These are phyloP conservation scores for Athalia circularis DNA, from an alignment of 2,888 invertebrate genomes.

Conservation along the genomic window DNA sequence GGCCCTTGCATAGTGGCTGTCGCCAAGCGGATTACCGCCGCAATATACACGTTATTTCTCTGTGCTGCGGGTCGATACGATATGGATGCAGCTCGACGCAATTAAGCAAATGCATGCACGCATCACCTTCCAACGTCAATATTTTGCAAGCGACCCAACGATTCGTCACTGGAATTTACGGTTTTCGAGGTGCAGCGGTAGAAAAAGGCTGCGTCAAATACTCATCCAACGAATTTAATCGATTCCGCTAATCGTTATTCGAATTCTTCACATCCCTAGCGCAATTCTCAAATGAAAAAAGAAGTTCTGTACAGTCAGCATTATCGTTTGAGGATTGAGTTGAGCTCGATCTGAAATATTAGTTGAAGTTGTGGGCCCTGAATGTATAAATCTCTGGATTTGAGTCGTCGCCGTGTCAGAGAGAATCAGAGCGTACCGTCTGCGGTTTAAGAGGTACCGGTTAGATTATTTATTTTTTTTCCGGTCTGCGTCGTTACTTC, in stretches of 20 bases:
- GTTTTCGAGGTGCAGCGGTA: neutral
- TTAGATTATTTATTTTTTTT: conserved; percentile 37
- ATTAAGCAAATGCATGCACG: conserved; percentile 40
- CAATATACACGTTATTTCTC: conserved; percentile 8
- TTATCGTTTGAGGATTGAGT: neutral
- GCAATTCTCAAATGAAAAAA: too few relatives aligned
- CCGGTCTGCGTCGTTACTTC: neutral
- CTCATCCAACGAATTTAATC: neutral
- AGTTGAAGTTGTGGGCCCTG: neutral
- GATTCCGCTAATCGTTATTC: too few relatives aligned
- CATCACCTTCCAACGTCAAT: neutral
- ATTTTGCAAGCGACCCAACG: conserved; percentile 21
- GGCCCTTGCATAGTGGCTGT: neutral
- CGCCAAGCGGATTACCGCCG: neutral
- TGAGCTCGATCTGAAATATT: neutral
- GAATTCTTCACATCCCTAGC: too few relatives aligned
- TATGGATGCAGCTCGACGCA: conserved; percentile 20
- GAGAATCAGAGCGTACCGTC: conserved; percentile 44
- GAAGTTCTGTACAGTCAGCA: too few relatives aligned
- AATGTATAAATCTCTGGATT: conserved; percentile 22
- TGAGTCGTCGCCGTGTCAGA: neutral
- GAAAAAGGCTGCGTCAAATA: neutral
- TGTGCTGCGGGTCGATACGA: conserved; percentile 34
- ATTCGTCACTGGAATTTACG: conserved; percentile 24
- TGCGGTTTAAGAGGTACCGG: conserved; percentile 40